phyloP scores from a whole-genome alignment of 1,140 invertebrate species.

The Bombus confusus region DNA sequence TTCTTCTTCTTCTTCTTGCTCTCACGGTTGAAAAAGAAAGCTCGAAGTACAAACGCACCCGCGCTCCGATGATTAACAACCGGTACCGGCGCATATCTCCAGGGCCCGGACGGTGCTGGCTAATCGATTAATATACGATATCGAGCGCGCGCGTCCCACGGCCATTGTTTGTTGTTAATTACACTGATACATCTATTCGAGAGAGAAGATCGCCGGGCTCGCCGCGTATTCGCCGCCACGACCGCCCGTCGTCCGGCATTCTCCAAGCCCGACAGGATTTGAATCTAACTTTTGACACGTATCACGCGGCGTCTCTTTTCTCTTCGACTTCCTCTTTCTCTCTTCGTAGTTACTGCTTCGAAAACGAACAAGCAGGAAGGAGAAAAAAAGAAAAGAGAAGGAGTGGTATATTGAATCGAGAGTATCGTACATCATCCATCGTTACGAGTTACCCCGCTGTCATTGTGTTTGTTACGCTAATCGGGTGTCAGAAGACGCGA shows the following conservation, averaged over 20 bases:
- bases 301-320: constrained; percentile 18
- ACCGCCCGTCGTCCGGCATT: constrained; percentile 50
- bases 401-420: constrained; percentile 2
- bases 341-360: background rate
- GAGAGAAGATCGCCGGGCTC: constrained; percentile 13
- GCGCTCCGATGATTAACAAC: constrained; percentile 62
- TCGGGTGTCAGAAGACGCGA: background rate
- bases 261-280: constrained; percentile 38
- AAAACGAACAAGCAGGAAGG: background rate
- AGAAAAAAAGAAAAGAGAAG: background rate
- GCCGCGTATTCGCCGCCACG: constrained; percentile 59
- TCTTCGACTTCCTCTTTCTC: too few species aligned
- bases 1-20: background rate
- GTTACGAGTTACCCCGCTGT: constrained; percentile 19
- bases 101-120: constrained; percentile 42
- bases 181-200: constrained; percentile 65
- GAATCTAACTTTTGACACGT: constrained; percentile 58
- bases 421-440: constrained; percentile 27
- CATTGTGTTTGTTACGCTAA: constrained; percentile 25
- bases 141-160: constrained; percentile 53
- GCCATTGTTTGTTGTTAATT: constrained; percentile 73
- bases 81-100: constrained; percentile 53
- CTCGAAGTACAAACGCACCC: constrained; percentile 66
- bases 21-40: constrained; percentile 38
- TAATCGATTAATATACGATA: constrained; percentile 72